Evolutionary conservation across 2,888 invertebrate genomes (phyloP), one percentile per base, ranked within the genome.

Genomic region (Myopa tessellatipennis): DNA sequence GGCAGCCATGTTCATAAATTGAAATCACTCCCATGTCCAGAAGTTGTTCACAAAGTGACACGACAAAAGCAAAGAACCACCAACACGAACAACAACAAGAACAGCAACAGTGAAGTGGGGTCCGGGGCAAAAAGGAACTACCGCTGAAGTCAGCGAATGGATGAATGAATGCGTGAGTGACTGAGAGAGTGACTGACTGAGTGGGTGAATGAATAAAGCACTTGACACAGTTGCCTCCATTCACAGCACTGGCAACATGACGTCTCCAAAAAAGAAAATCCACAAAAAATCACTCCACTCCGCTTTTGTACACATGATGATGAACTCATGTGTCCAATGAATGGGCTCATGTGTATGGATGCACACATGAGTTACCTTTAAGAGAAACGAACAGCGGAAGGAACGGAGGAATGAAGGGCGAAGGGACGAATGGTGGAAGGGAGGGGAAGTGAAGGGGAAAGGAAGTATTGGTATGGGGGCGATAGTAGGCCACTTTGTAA

Each of bases 11-110:
- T 85, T 86, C 87, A 87, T 87, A 87, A 87, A 87, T 87, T 87
- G 87, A 87, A 87, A 87, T 87, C 87, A 85, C 86, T 85, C 86
- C 86, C 86, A 86, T 83, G 85, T 83, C 84, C 87, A 84, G 83
- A 78, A 81, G 82, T 82, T 76, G 71, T 76, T 71, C 79, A 74
- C 75, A 68, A 68, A 68, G 68, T 78, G 69, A 74, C 71, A 72
- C 67, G 69, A 60, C 68, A 79, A 81, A 79, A 80, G 78, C 38
- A 60, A 69, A 50, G 40, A 78, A 77, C 55, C 36, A 77, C 36
- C 34, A 68, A 18, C 18, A 45, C 55, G 26, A 61, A 26, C 45
- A 72, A 61, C 70, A 76, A 69, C 18, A 75, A 70, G 5, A n/a
- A 40, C 36, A 80, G 70, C 71, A 34, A 75, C 58, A 70, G 74